Conservation (phyloP, 2,888 invertebrate genomes). For the Tachina fera region DNA sequence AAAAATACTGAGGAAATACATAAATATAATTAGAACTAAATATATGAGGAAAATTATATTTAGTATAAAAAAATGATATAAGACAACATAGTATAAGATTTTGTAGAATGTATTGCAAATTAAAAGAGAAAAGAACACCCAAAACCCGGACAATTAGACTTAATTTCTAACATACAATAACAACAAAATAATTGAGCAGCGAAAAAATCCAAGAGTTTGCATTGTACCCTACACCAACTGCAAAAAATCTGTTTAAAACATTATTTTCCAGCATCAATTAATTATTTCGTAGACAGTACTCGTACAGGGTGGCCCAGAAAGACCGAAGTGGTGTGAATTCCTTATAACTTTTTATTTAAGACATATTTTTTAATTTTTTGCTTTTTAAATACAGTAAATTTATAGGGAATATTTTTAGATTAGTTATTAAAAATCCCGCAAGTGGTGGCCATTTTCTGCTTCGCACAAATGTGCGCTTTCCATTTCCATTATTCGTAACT, state of each 20-base stretch:
- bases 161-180: not conserved
- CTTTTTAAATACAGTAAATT: no score
- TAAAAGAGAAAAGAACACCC: not conserved
- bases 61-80: constrained; percentile 37
- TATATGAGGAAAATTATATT: constrained; percentile 44
- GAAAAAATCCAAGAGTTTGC: constrained; percentile 5
- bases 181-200: not conserved
- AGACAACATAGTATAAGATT: constrained; percentile 54
- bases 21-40: constrained; percentile 35
- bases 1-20: constrained; percentile 34
- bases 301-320: no score
- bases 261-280: not conserved
- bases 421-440: no score
- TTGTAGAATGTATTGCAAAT: constrained; percentile 61
- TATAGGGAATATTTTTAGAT: no score
- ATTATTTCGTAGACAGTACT: not conserved
- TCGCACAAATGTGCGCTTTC: no score
- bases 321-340: no score
- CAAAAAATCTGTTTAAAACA: not conserved
- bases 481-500: no score
- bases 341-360: no score
- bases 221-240: constrained; percentile 24
- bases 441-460: no score
- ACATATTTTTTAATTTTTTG: no score
- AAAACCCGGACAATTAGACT: not conserved